Evolutionary conservation across 2,797 vertebrate genomes (phyloP).

Genomic region (Knipowitschia caucasica): DNA sequence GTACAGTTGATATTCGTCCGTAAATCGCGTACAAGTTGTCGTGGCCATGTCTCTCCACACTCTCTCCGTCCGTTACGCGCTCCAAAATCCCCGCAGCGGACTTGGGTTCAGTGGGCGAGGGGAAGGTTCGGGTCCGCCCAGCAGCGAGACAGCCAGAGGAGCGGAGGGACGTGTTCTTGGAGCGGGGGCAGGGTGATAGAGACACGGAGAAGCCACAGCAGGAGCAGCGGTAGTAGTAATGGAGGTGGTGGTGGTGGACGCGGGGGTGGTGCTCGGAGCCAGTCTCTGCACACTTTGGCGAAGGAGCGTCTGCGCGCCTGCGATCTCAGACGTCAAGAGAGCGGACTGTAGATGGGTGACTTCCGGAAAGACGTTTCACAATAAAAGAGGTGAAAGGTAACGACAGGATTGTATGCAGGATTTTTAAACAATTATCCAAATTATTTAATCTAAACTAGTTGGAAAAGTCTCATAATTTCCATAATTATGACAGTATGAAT

Average conservation of each 20-base stretch:
- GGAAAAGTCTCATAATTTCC: too few relatives aligned
- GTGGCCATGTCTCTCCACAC: conserved; percentile 83
- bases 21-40: conserved; percentile 96
- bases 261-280: conserved; percentile 12
- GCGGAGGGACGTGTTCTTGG: conserved; percentile 25
- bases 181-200: conserved; percentile 27
- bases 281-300: conserved; percentile 25
- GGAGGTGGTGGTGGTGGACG: too few relatives aligned
- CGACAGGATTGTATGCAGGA: too few relatives aligned
- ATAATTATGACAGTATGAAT: too few relatives aligned
- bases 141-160: conserved; percentile 44
- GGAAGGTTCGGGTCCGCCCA: conserved; percentile 36
- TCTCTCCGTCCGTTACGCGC: conserved; percentile 33
- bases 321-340: not conserved
- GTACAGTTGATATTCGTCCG: conserved; percentile 96
- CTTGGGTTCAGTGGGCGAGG: not conserved
- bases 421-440: too few relatives aligned
- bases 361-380: conserved; percentile 21
- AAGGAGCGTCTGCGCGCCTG: conserved; percentile 33
- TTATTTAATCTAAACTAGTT: too few relatives aligned
- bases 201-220: conserved; percentile 19
- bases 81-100: conserved; percentile 13
- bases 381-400: conserved; percentile 33
- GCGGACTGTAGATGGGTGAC: accelerated
- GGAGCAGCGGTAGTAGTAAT: too few relatives aligned